These are phyloP conservation scores for Tinea pellionella DNA, from an alignment of 2,888 invertebrate species.

Conservation along the genomic window DNA sequence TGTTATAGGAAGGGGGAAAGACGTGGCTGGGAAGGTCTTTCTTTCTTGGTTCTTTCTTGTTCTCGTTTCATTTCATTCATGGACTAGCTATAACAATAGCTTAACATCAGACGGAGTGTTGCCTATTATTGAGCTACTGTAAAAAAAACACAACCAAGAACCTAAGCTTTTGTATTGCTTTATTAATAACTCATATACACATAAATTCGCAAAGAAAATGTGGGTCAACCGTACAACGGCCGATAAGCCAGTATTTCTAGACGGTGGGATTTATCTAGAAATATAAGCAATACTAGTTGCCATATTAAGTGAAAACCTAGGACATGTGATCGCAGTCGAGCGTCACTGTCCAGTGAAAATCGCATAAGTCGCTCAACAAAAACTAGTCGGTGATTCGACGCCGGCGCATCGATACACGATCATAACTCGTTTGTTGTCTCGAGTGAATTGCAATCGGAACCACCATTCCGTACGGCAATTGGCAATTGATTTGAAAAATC, in stretches of 20 bases:
- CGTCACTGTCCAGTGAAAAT: conserved; percentile 25
- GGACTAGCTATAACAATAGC: too few relatives aligned
- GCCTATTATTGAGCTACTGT: too few relatives aligned
- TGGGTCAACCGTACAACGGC: conserved; percentile 12
- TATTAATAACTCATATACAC: not conserved
- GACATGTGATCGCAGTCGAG: conserved; percentile 20
- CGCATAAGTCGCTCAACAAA: conserved; percentile 19
- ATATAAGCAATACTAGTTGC: conserved; percentile 27
- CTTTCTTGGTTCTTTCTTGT: too few relatives aligned
- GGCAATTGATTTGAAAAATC: not conserved
- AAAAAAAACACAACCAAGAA: too few relatives aligned
- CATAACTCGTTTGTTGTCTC: not conserved
- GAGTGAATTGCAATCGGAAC: conserved; percentile 4
- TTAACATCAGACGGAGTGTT: too few relatives aligned
- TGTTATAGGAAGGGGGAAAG: too few relatives aligned
- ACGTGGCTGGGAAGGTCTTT: too few relatives aligned
- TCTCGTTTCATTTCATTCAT: too few relatives aligned
- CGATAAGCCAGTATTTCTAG: conserved; percentile 12
- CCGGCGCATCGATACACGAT: conserved; percentile 11
- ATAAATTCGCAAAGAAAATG: not conserved
- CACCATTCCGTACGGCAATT: not conserved
- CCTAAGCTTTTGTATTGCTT: not conserved
- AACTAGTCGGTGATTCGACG: conserved; percentile 1
- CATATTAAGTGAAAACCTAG: conserved; percentile 35
- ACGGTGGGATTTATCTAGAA: conserved; percentile 18